These are phyloP conservation scores for Ophraella communa DNA, from an alignment of 2,888 invertebrate species.

Conservation along the genomic window DNA sequence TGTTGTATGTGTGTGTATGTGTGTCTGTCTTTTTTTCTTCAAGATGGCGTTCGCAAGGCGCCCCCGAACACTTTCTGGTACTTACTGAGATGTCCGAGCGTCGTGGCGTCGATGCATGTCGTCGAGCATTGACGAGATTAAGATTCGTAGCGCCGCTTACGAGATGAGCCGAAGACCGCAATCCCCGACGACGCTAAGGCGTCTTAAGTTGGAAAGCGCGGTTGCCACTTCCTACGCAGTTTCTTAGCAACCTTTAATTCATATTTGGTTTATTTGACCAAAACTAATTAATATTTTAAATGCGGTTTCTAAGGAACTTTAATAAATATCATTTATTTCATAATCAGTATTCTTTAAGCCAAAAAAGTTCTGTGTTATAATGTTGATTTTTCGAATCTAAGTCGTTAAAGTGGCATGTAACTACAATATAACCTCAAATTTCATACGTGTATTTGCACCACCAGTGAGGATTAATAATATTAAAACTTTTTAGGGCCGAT, in stretches of 20 bases:
- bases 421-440: too few species aligned
- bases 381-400: too few species aligned
- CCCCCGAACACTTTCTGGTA: conserved; percentile 41
- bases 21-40: conserved; percentile 1
- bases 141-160: conserved; percentile 26
- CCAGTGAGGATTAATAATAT: too few species aligned
- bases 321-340: too few species aligned
- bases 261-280: too few species aligned
- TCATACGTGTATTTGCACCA: too few species aligned
- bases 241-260: not conserved
- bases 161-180: conserved; percentile 32
- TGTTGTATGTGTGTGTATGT: not conserved
- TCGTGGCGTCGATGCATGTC: conserved; percentile 35
- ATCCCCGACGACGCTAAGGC: conserved; percentile 5
- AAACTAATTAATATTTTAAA: too few species aligned
- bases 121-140: conserved; percentile 36
- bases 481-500: too few species aligned
- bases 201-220: not conserved
- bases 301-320: too few species aligned
- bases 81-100: conserved; percentile 41
- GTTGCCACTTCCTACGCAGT: not conserved
- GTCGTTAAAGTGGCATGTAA: too few species aligned
- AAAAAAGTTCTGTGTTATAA: too few species aligned
- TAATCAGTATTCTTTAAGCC: too few species aligned
- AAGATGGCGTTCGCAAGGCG: conserved; percentile 21